phyloP scores from a whole-genome alignment of 1,140 invertebrate species.

The Homarus americanus region DNA sequence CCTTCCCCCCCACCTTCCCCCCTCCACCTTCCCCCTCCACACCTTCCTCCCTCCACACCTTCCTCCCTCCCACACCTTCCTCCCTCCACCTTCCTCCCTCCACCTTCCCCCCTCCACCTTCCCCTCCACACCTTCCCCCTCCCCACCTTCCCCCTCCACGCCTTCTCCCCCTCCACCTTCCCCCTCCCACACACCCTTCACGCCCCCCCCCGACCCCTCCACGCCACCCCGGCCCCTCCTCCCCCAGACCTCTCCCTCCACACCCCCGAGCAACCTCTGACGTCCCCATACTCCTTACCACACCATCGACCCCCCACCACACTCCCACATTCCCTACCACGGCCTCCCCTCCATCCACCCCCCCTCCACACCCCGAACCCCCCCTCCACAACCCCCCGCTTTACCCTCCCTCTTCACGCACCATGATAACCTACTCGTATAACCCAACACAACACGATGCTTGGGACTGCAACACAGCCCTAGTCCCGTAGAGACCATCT shows the following conservation, averaged over 20 bases:
- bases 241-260: background rate
- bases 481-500: no score
- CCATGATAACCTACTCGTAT: no score
- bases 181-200: background rate
- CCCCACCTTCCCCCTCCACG: background rate
- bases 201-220: background rate
- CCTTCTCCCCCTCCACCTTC: background rate
- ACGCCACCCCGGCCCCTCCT: background rate
- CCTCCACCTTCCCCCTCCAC: no score
- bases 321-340: background rate
- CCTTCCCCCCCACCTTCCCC: no score
- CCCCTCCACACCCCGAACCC: no score
- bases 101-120: background rate
- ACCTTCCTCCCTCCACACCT: no score
- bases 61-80: background rate
- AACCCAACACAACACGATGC: no score
- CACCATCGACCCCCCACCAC: background rate
- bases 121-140: background rate
- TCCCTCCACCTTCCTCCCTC: background rate
- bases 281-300: background rate
- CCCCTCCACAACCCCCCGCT: no score
- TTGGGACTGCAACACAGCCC: no score
- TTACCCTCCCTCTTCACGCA: no score
- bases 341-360: no score
- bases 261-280: background rate